phyloP scores from a whole-genome alignment of 1,140 invertebrate genomes.

The Capitella teleta region DNA sequence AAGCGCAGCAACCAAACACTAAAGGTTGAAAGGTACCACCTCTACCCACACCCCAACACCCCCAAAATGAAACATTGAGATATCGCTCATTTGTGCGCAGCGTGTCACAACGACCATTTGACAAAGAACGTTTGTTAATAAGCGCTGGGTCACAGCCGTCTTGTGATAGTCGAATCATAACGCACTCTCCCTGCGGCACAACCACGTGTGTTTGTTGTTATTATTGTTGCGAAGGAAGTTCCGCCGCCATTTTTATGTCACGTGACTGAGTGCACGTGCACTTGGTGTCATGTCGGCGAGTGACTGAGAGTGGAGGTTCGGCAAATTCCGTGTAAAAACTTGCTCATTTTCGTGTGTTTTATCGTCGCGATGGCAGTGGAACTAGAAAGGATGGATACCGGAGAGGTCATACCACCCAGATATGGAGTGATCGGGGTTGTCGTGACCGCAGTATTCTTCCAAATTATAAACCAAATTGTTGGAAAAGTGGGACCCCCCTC shows the following conservation, averaged over 20 bases:
- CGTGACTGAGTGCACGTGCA: background rate
- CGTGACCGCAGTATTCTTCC: constrained; percentile 16
- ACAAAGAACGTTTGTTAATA: no score
- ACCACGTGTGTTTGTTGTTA: no score
- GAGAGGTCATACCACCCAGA: background rate
- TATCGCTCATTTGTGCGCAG: no score
- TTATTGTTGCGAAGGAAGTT: background rate
- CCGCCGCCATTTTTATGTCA: background rate
- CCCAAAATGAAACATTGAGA: no score
- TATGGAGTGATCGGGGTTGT: background rate
- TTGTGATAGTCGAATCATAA: no score
- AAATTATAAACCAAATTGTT: constrained; percentile 17
- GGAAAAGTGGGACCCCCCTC: constrained; percentile 15
- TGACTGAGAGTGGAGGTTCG: background rate
- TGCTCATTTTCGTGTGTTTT: background rate
- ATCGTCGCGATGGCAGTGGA: background rate
- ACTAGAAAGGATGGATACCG: background rate
- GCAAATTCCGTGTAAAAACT: background rate
- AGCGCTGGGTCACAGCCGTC: no score
- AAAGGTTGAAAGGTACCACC: no score
- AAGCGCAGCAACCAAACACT: no score
- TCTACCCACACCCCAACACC: no score
- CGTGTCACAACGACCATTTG: no score
- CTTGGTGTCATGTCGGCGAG: no score
- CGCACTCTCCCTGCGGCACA: no score